Evolutionary conservation across 37 sponge, comb jelly and placozoan genomes (phyloP).

Genomic region (Haliclona indistincta): DNA sequence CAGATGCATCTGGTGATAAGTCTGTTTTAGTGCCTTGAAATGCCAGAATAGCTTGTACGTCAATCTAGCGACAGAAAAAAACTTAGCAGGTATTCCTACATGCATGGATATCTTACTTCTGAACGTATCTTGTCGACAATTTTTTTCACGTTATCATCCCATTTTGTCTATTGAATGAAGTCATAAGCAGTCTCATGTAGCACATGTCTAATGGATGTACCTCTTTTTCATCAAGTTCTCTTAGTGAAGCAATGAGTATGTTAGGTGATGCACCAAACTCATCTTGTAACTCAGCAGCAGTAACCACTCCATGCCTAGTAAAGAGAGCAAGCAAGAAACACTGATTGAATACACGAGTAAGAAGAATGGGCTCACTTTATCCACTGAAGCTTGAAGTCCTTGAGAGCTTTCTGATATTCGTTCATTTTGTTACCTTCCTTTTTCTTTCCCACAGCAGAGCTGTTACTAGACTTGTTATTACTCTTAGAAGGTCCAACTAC

Average conservation of each 20-base stretch:
- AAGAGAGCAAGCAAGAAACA: neutral
- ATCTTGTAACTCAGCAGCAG: slow-evolving; percentile 25
- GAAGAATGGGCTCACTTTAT: slow-evolving; percentile 40
- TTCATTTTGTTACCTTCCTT: neutral
- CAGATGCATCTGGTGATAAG: slow-evolving; percentile 41
- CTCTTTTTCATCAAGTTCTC: slow-evolving; percentile 16
- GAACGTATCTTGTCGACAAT: slow-evolving; percentile 33
- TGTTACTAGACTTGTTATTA: slow-evolving; percentile 1
- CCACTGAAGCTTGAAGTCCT: slow-evolving; percentile 65
- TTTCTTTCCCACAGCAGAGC: neutral
- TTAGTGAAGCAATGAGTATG: slow-evolving; percentile 51
- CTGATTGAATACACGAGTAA: neutral
- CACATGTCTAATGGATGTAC: slow-evolving; percentile 23
- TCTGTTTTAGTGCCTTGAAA: slow-evolving; percentile 64
- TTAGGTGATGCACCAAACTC: slow-evolving; percentile 44
- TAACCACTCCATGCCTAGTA: slow-evolving; percentile 23
- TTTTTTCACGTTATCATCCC: neutral
- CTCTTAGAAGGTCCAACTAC: slow-evolving; percentile 47
- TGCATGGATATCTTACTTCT: slow-evolving; percentile 16
- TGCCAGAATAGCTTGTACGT: slow-evolving; percentile 40
- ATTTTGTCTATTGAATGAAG: neutral
- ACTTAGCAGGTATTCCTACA: neutral
- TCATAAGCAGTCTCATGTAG: neutral
- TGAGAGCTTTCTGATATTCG: slow-evolving; percentile 45
- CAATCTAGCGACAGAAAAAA: slow-evolving; percentile 27